Conservation (phyloP, 2,797 vertebrate species). For the Morus bassanus region DNA sequence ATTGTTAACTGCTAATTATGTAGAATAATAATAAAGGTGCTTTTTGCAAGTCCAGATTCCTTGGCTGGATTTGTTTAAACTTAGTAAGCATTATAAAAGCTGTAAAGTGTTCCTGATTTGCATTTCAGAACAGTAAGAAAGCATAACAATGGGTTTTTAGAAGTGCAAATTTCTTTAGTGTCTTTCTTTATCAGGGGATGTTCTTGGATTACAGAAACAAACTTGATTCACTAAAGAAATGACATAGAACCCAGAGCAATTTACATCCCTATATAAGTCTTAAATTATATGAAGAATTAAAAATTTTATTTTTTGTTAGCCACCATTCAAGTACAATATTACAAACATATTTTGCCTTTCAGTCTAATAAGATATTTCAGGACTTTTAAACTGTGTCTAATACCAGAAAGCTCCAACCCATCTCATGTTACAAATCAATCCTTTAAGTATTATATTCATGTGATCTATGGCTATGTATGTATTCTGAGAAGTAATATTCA, state of each 20-base stretch:
- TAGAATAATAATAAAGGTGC: not conserved
- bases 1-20: not conserved
- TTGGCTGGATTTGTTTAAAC: not conserved
- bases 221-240: not conserved
- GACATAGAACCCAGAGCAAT: not conserved
- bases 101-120: not conserved
- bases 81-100: conserved; percentile 3
- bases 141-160: not conserved
- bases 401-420: not conserved
- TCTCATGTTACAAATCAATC: not conserved
- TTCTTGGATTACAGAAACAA: not conserved
- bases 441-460: not conserved
- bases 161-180: conserved; percentile 13
- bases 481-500: not conserved
- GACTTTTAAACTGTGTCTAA: not conserved
- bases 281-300: not conserved
- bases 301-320: not conserved
- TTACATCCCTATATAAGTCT: not conserved
- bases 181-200: not conserved
- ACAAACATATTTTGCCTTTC: not conserved
- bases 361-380: not conserved
- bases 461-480: not conserved
- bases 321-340: not conserved
- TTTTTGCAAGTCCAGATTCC: not conserved
- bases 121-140: conserved; percentile 22